Evolutionary conservation across 2,888 invertebrate genomes (phyloP).

Genomic region (Asteroscopus sphinx): DNA sequence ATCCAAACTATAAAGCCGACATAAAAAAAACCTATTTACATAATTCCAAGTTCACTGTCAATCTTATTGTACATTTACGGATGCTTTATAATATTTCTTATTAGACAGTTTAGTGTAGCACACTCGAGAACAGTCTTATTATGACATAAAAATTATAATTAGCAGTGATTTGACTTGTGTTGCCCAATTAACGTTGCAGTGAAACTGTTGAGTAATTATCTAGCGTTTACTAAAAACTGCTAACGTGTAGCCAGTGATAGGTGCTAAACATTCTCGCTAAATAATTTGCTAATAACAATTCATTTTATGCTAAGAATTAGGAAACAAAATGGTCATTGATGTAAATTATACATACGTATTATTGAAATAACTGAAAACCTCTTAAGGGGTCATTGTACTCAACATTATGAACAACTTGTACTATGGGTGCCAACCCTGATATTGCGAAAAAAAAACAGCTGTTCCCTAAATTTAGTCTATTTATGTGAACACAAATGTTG

Average conservation of each 20-base stretch:
- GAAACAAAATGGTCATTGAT: not conserved
- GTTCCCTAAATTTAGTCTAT: too few species aligned
- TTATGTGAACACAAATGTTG: too few species aligned
- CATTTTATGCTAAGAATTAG: not conserved
- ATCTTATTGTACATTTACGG: constrained; percentile 9
- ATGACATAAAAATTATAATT: constrained; percentile 38
- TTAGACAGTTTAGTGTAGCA: constrained; percentile 19
- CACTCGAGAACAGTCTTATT: constrained; percentile 33
- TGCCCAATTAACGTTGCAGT: constrained; percentile 44
- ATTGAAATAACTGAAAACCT: too few species aligned
- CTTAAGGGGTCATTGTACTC: too few species aligned
- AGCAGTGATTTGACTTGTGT: constrained; percentile 32
- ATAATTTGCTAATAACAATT: constrained; percentile 21
- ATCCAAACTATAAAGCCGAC: constrained; percentile 8
- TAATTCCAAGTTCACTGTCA: constrained; percentile 40
- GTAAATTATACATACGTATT: too few species aligned
- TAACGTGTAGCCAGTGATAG: constrained; percentile 12
- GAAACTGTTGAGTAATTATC: constrained; percentile 36
- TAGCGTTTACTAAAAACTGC: constrained; percentile 28
- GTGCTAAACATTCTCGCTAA: constrained; percentile 19
- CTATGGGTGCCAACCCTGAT: too few species aligned
- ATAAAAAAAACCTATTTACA: constrained; percentile 25
- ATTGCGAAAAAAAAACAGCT: too few species aligned
- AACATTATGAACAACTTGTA: too few species aligned
- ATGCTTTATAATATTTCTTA: constrained; percentile 20